Conservation (phyloP, 92 coral and sea anemone genomes). For the Paramuricea clavata region DNA sequence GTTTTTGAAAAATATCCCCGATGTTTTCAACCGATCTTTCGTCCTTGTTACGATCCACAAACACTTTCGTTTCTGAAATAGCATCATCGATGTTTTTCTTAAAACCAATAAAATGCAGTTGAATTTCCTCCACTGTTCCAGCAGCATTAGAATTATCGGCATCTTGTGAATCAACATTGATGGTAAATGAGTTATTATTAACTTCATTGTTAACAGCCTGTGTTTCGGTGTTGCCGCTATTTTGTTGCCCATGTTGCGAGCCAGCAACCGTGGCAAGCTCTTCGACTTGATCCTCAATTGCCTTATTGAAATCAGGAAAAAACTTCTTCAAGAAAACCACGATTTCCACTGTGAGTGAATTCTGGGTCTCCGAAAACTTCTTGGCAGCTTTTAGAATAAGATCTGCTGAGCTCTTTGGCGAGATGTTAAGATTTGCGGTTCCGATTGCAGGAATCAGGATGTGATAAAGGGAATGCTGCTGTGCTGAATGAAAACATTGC, state of each 20-base stretch:
- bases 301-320: conserved; percentile 24
- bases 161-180: neutral
- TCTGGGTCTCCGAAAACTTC: neutral
- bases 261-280: neutral
- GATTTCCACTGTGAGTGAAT: neutral
- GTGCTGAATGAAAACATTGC: neutral
- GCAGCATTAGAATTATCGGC: neutral
- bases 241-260: neutral
- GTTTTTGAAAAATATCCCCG: conserved; percentile 1
- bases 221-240: neutral
- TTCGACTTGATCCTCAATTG: neutral
- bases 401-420: conserved; percentile 10
- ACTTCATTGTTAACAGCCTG: neutral
- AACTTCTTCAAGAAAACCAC: conserved; percentile 30
- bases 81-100: neutral
- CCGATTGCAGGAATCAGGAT: conserved; percentile 30
- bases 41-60: neutral
- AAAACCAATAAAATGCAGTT: neutral
- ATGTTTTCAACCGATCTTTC: conserved; percentile 17
- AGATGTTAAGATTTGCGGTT: neutral
- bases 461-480: neutral
- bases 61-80: neutral
- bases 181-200: neutral
- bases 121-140: neutral
- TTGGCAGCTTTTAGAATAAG: conserved; percentile 25